A percentile compares a stretch with the other conserved stretches of the same genome.
phyloP scores from a whole-genome alignment of 2,797 vertebrate species.

The Myripristis murdjan region DNA sequence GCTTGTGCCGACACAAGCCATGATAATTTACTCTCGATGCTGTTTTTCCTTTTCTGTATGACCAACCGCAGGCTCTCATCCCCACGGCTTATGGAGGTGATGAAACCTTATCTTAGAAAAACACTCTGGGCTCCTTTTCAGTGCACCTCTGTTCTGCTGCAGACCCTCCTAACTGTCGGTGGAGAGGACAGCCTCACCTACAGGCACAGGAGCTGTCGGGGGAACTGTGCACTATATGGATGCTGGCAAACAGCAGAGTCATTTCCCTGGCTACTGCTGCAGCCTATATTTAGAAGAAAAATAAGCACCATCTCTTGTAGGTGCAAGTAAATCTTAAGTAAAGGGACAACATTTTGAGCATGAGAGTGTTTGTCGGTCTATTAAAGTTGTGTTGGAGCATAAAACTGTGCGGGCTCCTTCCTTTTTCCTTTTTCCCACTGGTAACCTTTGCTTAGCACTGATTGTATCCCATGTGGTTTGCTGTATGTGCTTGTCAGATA shows the following conservation, averaged over 20 bases:
- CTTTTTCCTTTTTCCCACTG: background rate
- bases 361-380: background rate
- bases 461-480: conserved; percentile 23
- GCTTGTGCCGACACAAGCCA: conserved; percentile 55
- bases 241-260: background rate
- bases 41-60: conserved; percentile 60
- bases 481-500: conserved; percentile 36
- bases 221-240: conserved; percentile 12
- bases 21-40: conserved; percentile 64
- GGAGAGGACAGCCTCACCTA: conserved; percentile 16
- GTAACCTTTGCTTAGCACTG: conserved; percentile 13
- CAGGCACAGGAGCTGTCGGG: background rate
- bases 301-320: background rate
- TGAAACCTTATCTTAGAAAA: conserved; percentile 78
- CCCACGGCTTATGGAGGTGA: conserved; percentile 66
- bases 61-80: conserved; percentile 47
- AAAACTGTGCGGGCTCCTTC: background rate
- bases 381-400: background rate
- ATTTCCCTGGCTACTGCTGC: background rate
- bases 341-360: background rate
- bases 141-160: conserved; percentile 4
- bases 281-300: background rate
- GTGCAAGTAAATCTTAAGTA: background rate
- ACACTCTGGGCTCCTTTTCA: conserved; percentile 68
- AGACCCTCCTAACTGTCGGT: conserved; percentile 6